Conservation (phyloP, 2,888 invertebrate species). For the Tinea semifulvella region DNA sequence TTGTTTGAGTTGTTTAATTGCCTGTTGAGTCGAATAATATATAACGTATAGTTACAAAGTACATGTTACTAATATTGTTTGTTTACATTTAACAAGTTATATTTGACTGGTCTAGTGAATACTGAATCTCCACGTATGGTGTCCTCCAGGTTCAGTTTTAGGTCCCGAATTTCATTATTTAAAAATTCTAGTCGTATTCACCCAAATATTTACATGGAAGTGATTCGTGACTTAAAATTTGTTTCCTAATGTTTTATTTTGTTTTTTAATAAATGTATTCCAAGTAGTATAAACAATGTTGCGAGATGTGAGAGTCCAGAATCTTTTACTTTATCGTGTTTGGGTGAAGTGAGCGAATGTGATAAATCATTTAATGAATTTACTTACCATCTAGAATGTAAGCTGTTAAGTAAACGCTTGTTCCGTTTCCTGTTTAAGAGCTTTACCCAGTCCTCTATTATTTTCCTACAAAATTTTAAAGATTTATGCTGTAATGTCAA, state of each 20-base stretch:
- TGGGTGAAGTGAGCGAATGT: constrained; percentile 48
- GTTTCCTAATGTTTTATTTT: not conserved
- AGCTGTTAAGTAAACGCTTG: constrained; percentile 25
- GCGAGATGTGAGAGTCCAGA: not conserved
- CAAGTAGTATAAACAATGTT: too few relatives aligned
- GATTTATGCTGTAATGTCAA: too few relatives aligned
- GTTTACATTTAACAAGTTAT: constrained; percentile 21
- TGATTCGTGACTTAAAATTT: not conserved
- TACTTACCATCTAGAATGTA: constrained; percentile 41
- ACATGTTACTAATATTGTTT: constrained; percentile 34
- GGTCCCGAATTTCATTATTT: not conserved
- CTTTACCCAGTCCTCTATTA: too few relatives aligned
- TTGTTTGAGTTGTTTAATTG: constrained; percentile 51
- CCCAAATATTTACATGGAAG: constrained; percentile 41
- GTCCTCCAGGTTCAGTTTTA: not conserved
- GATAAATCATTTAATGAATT: constrained; percentile 39
- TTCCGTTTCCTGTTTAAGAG: constrained; percentile 18
- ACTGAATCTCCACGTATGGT: not conserved
- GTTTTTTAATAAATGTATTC: too few relatives aligned
- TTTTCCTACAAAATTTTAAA: too few relatives aligned
- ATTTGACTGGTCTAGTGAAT: constrained; percentile 4
- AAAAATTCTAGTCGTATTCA: constrained; percentile 52
- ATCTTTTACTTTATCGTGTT: constrained; percentile 23
- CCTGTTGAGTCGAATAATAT: constrained; percentile 51
- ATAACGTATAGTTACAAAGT: constrained; percentile 44